phyloP scores from a whole-genome alignment of 2,113 vertebrate species.

The Mormoops blainvillei region DNA sequence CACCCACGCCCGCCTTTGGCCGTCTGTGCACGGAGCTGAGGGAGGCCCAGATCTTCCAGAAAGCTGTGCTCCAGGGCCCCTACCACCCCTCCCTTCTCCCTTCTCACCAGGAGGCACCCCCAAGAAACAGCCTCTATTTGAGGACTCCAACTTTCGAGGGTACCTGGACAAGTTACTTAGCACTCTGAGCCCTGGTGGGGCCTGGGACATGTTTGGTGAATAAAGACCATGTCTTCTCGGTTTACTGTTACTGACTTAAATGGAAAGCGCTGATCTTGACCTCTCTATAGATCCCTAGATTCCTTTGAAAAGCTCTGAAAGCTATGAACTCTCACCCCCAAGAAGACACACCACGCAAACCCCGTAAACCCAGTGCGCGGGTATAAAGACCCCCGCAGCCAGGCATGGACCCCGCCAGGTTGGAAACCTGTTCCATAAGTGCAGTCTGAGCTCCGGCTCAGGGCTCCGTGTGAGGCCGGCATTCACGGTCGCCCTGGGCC shows the following conservation, averaged over 20 bases:
- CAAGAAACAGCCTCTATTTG: background rate
- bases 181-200: background rate
- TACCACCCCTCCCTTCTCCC: background rate
- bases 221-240: background rate
- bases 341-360: background rate
- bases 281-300: too few relatives aligned
- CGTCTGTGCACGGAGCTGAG: background rate
- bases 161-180: background rate
- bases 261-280: background rate
- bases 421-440: background rate
- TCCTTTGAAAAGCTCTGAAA: background rate
- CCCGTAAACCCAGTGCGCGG: background rate
- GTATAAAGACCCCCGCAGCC: background rate
- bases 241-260: background rate
- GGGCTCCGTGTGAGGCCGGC: background rate
- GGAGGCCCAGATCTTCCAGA: background rate
- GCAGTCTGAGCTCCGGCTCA: background rate
- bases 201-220: too few relatives aligned
- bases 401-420: accelerated
- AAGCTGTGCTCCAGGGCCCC: accelerated
- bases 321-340: background rate
- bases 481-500: background rate
- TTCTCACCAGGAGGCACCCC: background rate
- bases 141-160: background rate
- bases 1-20: accelerated